These are phyloP conservation scores for Pseudocheirus occidentalis DNA, from an alignment of 2,797 vertebrate species.

Conservation along the genomic window DNA sequence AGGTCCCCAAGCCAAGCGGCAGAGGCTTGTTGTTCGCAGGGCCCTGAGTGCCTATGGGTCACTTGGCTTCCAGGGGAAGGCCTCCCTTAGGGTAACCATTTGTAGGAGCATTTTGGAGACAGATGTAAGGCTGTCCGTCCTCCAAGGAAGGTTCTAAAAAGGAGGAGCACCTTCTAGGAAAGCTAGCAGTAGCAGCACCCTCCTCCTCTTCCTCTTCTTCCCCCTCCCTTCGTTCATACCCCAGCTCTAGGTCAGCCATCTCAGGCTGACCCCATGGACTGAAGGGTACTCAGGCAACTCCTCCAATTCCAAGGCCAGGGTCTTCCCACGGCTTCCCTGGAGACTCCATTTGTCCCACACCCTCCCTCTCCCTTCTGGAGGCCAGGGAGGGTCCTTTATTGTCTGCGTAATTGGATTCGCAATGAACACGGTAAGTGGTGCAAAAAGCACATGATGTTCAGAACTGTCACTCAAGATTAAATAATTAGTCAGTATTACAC, in stretches of 20 bases:
- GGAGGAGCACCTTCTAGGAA: constrained; percentile 66
- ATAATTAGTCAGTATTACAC: constrained; percentile 84
- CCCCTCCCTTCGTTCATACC: constrained; percentile 51
- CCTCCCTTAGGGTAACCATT: background rate
- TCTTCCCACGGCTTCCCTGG: constrained; percentile 52
- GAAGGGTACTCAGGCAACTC: constrained; percentile 9
- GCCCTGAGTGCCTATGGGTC: background rate
- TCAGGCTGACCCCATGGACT: constrained; percentile 51
- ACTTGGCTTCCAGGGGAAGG: background rate
- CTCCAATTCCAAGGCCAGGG: constrained; percentile 37
- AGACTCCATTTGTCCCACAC: constrained; percentile 50
- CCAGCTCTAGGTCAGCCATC: constrained; percentile 57
- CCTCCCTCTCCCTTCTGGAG: constrained; percentile 67
- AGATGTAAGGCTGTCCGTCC: constrained; percentile 13
- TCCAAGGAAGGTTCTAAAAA: constrained; percentile 45
- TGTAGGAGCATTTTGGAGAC: background rate
- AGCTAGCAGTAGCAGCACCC: constrained; percentile 37
- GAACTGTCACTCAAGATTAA: constrained; percentile 83
- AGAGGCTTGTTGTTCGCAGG: background rate
- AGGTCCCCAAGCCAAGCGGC: background rate
- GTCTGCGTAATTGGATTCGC: constrained; percentile 82
- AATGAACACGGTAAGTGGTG: constrained; percentile 82
- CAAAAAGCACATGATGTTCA: constrained; percentile 84
- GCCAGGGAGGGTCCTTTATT: constrained; percentile 78
- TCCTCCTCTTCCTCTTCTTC: constrained; percentile 53